These are phyloP conservation scores for Phodopus roborovskii DNA, from an alignment of 2,113 vertebrate species.

Conservation along the genomic window DNA sequence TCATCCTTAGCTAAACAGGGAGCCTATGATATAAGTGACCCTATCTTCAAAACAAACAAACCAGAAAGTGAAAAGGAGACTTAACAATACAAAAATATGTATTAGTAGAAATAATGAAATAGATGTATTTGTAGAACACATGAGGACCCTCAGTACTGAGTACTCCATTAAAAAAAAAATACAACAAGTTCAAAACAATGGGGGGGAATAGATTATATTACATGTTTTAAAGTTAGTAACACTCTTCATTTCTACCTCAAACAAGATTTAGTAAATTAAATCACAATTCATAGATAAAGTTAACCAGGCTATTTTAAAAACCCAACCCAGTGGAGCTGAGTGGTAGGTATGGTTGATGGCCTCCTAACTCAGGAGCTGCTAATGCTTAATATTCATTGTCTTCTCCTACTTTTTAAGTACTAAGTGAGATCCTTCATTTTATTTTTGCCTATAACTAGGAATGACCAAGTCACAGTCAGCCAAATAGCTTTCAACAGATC, in stretches of 20 bases:
- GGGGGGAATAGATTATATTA: not conserved
- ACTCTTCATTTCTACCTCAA: not conserved
- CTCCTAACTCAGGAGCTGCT: not conserved
- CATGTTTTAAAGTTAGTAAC: not conserved
- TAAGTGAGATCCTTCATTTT: not conserved
- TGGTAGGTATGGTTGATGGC: not conserved
- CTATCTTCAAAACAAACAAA: not conserved
- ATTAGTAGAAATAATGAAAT: not conserved
- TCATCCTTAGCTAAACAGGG: not conserved
- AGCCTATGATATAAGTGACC: not conserved
- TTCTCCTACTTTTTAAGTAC: not conserved
- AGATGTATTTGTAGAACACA: not conserved
- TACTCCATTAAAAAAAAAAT: not conserved
- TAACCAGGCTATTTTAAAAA: not conserved
- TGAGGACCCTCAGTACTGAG: not conserved
- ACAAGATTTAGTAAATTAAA: not conserved
- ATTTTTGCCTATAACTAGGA: not conserved
- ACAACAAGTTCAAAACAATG: not conserved
- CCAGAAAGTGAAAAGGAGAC: not conserved
- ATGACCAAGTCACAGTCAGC: not conserved
- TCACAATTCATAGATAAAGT: conserved; percentile 3
- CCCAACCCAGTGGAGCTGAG: not conserved
- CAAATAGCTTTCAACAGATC: not conserved
- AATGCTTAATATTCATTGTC: not conserved
- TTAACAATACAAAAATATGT: not conserved